phyloP scores from a whole-genome alignment of 2,888 invertebrate genomes.

The Acronicta alni region DNA sequence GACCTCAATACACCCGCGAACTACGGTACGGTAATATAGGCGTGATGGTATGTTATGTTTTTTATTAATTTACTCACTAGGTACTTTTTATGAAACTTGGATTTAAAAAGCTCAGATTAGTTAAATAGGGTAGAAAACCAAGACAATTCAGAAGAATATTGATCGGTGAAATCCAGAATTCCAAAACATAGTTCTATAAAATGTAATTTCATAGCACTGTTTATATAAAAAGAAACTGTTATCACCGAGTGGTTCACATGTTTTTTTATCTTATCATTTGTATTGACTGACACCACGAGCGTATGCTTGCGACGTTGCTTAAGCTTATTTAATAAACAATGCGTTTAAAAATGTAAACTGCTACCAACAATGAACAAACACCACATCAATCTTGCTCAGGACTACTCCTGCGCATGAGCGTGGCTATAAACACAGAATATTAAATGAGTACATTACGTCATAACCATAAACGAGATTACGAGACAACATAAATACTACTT shows the following conservation, averaged over 20 bases:
- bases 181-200: too few species aligned
- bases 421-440: slow-evolving; percentile 70
- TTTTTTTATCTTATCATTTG: slow-evolving; percentile 41
- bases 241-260: slow-evolving; percentile 9
- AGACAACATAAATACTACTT: slow-evolving; percentile 33
- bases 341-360: slow-evolving; percentile 20
- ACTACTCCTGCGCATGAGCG: slow-evolving; percentile 35
- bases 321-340: slow-evolving; percentile 7
- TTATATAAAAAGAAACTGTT: slow-evolving; percentile 2
- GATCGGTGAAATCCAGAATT: too few species aligned
- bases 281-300: slow-evolving; percentile 10
- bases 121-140: too few species aligned
- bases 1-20: too few species aligned
- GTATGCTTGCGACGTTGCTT: neutral
- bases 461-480: slow-evolving; percentile 64
- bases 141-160: too few species aligned
- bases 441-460: slow-evolving; percentile 74
- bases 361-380: slow-evolving; percentile 32
- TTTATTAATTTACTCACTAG: too few species aligned
- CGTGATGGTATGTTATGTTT: too few species aligned
- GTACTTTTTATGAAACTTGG: too few species aligned
- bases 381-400: slow-evolving; percentile 39
- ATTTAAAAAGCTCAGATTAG: too few species aligned
- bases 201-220: neutral
- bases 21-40: too few species aligned